phyloP scores from a whole-genome alignment of 92 coral and sea anemone species.

The Palythoa grandiflora region DNA sequence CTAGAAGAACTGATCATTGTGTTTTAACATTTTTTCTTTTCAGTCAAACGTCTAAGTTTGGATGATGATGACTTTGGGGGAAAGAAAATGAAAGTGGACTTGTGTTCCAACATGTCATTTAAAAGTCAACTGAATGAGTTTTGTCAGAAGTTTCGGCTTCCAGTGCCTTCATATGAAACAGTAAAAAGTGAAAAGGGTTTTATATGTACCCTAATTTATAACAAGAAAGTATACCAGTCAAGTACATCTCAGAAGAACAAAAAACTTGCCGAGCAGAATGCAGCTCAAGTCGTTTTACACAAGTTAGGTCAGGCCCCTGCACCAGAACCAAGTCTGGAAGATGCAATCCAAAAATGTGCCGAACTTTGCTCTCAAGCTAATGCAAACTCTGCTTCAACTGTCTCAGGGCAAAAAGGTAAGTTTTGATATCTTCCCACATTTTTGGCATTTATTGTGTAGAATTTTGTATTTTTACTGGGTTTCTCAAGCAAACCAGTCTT shows the following conservation, averaged over 20 bases:
- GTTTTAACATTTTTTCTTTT: not conserved
- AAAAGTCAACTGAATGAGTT: conserved; percentile 91
- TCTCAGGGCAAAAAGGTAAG: not conserved
- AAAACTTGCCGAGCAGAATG: conserved; percentile 91
- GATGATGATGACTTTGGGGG: conserved; percentile 47
- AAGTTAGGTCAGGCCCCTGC: conserved; percentile 82
- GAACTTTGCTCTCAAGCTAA: conserved; percentile 50
- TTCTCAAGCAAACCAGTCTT: not conserved
- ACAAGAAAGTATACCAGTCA: conserved; percentile 78
- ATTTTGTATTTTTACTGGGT: not conserved
- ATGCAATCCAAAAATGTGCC: conserved; percentile 70
- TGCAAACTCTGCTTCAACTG: not conserved
- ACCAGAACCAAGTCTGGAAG: conserved; percentile 61
- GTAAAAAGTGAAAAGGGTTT: conserved; percentile 70
- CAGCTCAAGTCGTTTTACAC: conserved; percentile 85
- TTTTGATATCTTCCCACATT: not conserved
- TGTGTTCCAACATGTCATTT: conserved; percentile 54
- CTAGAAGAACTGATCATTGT: not conserved
- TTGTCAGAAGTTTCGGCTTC: conserved; percentile 90
- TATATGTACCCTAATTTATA: conserved; percentile 72
- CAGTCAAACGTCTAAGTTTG: conserved; percentile 19
- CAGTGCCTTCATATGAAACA: conserved; percentile 80
- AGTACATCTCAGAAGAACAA: conserved; percentile 73
- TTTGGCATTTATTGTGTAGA: too few species aligned
- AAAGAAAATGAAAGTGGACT: conserved; percentile 70